These are phyloP conservation scores for Aratinga solstitialis DNA, from an alignment of 2,797 vertebrate genomes.

Conservation along the genomic window DNA sequence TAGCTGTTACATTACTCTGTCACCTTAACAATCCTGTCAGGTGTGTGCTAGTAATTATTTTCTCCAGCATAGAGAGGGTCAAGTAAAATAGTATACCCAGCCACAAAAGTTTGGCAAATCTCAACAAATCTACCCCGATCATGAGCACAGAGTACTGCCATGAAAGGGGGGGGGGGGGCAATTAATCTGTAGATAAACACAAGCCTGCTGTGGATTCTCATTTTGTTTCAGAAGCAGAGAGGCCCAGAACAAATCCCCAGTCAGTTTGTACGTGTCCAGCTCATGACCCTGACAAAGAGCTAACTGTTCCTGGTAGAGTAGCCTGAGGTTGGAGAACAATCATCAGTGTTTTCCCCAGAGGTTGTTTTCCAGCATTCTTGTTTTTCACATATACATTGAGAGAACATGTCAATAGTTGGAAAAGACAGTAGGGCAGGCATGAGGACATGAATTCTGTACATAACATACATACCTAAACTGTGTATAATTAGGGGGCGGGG, in stretches of 20 bases:
- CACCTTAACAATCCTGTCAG: neutral
- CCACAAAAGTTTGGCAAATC: neutral
- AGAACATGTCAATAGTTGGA: constrained; percentile 23
- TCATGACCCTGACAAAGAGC: constrained; percentile 29
- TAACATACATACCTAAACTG: neutral
- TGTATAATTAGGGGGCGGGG: too few species aligned
- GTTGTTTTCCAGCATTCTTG: constrained; percentile 36
- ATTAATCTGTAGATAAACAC: neutral
- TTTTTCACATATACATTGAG: neutral
- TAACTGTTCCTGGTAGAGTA: constrained; percentile 11
- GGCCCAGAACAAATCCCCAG: constrained; percentile 4
- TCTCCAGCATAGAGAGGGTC: neutral
- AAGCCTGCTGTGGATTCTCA: neutral
- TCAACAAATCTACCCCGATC: neutral
- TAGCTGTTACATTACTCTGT: neutral
- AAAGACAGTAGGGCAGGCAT: neutral
- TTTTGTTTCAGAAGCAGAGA: constrained; percentile 10
- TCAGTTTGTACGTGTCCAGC: neutral
- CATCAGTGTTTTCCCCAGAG: neutral
- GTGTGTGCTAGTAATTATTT: neutral
- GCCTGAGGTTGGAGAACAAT: constrained; percentile 15
- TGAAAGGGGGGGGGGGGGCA: neutral
- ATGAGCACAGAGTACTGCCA: neutral
- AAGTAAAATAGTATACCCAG: neutral
- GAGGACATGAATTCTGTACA: neutral